Evolutionary conservation across 2,888 invertebrate genomes (phyloP), one percentile per base, ranked within the genome.

Genomic region (Pseudococcus jackbeardsleyi): DNA sequence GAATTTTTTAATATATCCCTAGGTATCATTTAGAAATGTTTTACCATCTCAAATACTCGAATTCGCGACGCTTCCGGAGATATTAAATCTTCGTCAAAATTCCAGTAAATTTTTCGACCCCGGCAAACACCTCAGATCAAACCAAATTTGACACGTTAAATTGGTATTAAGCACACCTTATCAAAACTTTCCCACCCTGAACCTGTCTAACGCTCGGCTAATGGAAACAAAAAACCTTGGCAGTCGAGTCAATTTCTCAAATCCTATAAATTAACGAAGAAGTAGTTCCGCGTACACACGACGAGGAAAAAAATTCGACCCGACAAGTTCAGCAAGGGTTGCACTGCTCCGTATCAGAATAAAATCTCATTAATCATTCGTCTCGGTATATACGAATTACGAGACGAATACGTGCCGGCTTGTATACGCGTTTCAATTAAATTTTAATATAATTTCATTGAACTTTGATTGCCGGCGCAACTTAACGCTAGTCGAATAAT

Each of bases 311-410:
- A 72, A 72, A 72, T 72, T 1, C 33, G 33, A 59, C n/a, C 15
- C 59, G 59, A 59, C 59, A 59, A 42, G 6, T n/a, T 11, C n/a
- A 5, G 33, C 72, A 72, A 33, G 72, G 26, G 22, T 33, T 33
- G 26, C 12, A 26, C 33, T 11, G 22, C 11, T 42, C 26, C 42
- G 15, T 42, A 39, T 79, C 79, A 22, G 79, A 46, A 82, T 39
- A 22, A 82, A 82, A 82, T 82, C 79, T 82, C 79, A 82, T 82
- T 82, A 82, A 82, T 82, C 79, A 82, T 82, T 72, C 19, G 46
- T 46, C 79, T 5, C 22, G 19, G 8, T 64, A 11, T 19, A 82
- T 82, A 82, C 42, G 46, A 82, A 46, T 42, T 9, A 82, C 26
- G 79, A 72, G 33, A 72, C 72, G 72, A 72, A 33, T 64, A 72